Conservation (phyloP, 2,888 invertebrate genomes). For the Crematogaster levior region DNA sequence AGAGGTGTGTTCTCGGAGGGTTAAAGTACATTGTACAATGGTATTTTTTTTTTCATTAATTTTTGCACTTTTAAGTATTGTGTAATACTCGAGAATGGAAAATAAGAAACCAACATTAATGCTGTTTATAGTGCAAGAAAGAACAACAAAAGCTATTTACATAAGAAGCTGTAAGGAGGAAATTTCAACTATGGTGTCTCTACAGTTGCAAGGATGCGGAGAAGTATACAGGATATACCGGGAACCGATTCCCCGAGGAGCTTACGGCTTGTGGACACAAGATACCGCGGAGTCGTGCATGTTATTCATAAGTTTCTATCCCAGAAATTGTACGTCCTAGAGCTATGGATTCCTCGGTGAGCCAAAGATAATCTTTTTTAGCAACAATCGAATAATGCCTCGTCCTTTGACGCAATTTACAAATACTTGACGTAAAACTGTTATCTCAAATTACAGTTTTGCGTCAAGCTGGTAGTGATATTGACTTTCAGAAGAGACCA, state of each 20-base stretch:
- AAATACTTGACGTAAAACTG: not conserved
- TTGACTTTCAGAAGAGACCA: not conserved
- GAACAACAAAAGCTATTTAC: slow-evolving; percentile 20
- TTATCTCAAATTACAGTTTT: not conserved
- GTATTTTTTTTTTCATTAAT: not conserved
- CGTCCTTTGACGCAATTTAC: not conserved
- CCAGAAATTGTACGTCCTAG: not conserved
- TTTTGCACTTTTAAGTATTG: slow-evolving; percentile 2
- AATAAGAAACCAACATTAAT: not conserved
- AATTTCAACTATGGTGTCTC: slow-evolving; percentile 22
- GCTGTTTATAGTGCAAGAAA: not conserved
- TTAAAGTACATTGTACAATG: no score
- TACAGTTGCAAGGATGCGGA: slow-evolving; percentile 5
- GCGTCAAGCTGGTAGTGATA: not conserved
- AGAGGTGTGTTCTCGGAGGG: no score
- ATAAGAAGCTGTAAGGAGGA: not conserved
- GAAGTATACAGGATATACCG: slow-evolving; percentile 18
- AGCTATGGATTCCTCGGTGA: not conserved
- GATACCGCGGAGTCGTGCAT: slow-evolving; percentile 41
- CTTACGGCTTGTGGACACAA: slow-evolving; percentile 45
- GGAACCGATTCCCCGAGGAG: slow-evolving; percentile 23
- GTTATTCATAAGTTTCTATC: slow-evolving; percentile 39
- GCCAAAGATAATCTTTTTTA: not conserved
- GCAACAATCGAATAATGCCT: not conserved
- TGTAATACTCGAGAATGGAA: not conserved